Base-by-base conservation (phyloP, 1,140 invertebrate genomes). In the Tenebrio molitor region DNA sequence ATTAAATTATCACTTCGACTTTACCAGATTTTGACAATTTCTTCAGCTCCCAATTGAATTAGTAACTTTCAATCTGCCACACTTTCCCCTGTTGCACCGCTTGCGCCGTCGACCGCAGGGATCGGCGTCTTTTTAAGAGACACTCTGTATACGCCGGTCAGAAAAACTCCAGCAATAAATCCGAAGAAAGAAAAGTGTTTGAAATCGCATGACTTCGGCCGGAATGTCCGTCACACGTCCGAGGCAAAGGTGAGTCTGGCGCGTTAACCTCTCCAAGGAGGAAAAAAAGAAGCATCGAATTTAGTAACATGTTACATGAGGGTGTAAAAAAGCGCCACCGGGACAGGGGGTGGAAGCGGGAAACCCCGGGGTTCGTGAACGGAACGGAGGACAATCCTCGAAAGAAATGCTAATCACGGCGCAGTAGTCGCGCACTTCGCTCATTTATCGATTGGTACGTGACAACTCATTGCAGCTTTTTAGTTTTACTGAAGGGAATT, bases 381-480 rank as follows among this genome's bases (percentile, higher is more conserved):
- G 50, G 50, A 58, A 58, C 50, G 50, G 50, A 65, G 39, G 62
- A 74, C 71, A 73, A 71, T 73, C 53, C 71, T 69, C 73, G 73
- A 77, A 77, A 77, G 73, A 77, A 75, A 77, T 77, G 76, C 74
- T 77, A 77, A 77, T 77, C 73, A 77, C 76, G 71, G 74, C 73
- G 73, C 73, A 73, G 71, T 73, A 69, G 50, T 69, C 71, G 71
- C 74, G 69, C 74, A 71, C 67, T 72, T 72, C 74, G 53, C 65
- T 77, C 76, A 75, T 77, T 77, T 77, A 77, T 77, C 76, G 76
- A 77, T 77, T 77, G 73, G 67, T 63, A 77, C 76, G 76, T 77
- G 76, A 77, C 76, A 77, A 77, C 73, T 77, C 76, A 77, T 77
- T 77, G 76, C 76, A 77, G 76, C 73, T 77, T 75, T 77, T 77